Evolutionary conservation across 2,888 invertebrate genomes (phyloP).

Genomic region (Drosophila planitibia): DNA sequence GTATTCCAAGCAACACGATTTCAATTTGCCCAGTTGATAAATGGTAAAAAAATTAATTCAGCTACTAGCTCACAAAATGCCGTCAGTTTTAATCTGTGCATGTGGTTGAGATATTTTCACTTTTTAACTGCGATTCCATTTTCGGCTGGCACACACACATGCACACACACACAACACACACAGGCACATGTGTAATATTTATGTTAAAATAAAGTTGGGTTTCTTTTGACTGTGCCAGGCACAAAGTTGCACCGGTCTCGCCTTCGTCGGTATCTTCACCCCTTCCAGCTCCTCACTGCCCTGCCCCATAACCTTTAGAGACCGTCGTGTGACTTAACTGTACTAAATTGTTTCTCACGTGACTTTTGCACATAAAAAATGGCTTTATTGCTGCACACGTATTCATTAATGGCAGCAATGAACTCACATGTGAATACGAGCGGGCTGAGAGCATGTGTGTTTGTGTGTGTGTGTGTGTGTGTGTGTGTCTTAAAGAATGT

Average conservation of each 20-base stretch:
- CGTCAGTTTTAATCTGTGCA: slow-evolving; percentile 45
- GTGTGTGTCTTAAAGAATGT: slow-evolving; percentile 32
- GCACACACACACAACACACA: slow-evolving; percentile 3
- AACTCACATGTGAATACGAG: slow-evolving; percentile 74
- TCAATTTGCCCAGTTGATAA: slow-evolving; percentile 76
- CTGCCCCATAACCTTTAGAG: background rate
- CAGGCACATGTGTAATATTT: slow-evolving; percentile 48
- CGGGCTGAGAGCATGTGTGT: slow-evolving; percentile 15
- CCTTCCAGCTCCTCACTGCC: background rate
- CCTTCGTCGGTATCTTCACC: slow-evolving; percentile 15
- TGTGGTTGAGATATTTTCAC: slow-evolving; percentile 60
- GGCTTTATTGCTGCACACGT: slow-evolving; percentile 80
- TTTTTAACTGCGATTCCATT: slow-evolving; percentile 61
- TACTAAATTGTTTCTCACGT: slow-evolving; percentile 81
- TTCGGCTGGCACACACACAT: slow-evolving; percentile 11
- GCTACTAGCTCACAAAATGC: slow-evolving; percentile 51
- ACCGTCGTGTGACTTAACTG: slow-evolving; percentile 58
- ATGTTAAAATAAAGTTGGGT: slow-evolving; percentile 69
- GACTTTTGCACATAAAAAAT: slow-evolving; percentile 78
- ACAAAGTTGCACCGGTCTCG: slow-evolving; percentile 64
- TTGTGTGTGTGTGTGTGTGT: slow-evolving; percentile 1
- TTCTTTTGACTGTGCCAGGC: slow-evolving; percentile 77
- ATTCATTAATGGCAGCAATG: slow-evolving; percentile 81
- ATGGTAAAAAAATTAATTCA: slow-evolving; percentile 75
- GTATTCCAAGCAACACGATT: slow-evolving; percentile 60